These are phyloP conservation scores for Muschampia plurimacula DNA, from an alignment of 2,888 invertebrate genomes.

Conservation along the genomic window DNA sequence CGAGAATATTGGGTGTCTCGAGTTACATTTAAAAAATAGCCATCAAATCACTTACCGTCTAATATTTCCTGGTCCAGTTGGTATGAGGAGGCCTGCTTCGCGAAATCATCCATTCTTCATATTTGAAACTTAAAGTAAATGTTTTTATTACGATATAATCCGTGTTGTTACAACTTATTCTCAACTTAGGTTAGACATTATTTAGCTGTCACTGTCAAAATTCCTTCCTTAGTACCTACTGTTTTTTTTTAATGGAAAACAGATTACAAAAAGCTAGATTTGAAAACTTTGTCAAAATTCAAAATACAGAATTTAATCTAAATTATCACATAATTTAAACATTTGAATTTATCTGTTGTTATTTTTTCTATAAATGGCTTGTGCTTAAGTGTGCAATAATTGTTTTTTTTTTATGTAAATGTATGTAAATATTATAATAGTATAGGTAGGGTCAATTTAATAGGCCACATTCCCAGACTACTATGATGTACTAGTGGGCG, in stretches of 20 bases:
- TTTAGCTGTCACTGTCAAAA: constrained; percentile 40
- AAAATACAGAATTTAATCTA: no score
- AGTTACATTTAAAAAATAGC: constrained; percentile 47
- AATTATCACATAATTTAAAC: no score
- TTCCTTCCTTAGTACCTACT: neutral
- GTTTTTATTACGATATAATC: constrained; percentile 60
- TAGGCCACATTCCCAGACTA: no score
- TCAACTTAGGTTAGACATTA: constrained; percentile 43
- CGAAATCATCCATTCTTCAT: constrained; percentile 85
- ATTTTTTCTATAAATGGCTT: no score
- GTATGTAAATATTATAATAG: no score
- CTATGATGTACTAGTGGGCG: no score
- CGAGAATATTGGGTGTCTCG: constrained; percentile 50
- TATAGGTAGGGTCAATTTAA: no score
- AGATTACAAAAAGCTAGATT: neutral
- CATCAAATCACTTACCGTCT: constrained; percentile 65
- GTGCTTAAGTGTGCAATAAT: no score
- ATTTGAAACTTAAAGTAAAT: constrained; percentile 67
- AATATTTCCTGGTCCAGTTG: constrained; percentile 81
- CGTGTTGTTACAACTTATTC: constrained; percentile 56
- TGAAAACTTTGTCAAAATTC: no score
- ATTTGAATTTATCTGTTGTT: no score
- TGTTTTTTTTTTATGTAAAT: no score
- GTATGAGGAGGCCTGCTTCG: constrained; percentile 76
- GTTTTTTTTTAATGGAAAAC: neutral